Evolutionary conservation across 2,888 invertebrate genomes (phyloP), one percentile per base, ranked within the genome.

Genomic region (Harpagoxenus sublaevis): DNA sequence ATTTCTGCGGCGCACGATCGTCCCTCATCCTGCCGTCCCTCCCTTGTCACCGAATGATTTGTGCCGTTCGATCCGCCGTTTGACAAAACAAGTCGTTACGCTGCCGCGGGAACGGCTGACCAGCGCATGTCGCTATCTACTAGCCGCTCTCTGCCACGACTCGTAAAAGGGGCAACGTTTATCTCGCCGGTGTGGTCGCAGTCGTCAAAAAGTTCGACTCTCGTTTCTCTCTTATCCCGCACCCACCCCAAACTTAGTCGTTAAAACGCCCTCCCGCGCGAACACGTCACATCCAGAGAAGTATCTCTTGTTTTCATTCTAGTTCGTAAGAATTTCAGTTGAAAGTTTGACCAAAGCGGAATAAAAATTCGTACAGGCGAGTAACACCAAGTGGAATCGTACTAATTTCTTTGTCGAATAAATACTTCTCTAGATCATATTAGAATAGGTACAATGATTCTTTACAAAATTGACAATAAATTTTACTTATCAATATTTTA

Each of bases 1-100:
- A 90, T 90, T 89, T 66, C 78, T 51, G 62, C 75, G 85, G 83
- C 71, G 78, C 66, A 83, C 68, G 28, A 85, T 77, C 75, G 57
- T 68, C 55, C 31, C 60, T 68, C 57, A 68, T 57, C 18, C 28
- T 12, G 12, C 28, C 57, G 48, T 15, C 71, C 23, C 31, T 35
- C 73, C 35, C 45, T 63, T 79, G 82, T 79, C 65, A 60, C 60
- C 53, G 77, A 87, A 83, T 90, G 91, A 90, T 91, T 90, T 90
- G 90, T 89, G 87, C 83, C 84, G 63, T 83, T 73, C 79, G 86
- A 86, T 79, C 75, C 70, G 85, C 74, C 83, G 89, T 55, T 88
- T 89, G 91, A 90, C 88, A 91, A 90, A 89, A 91, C 90, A 91
- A 89, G 89, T 88, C 86, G 91, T 89, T 89, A 87, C 85, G 42